Evolutionary conservation across 2,797 vertebrate genomes (phyloP).

Genomic region (Chiroxiphia lanceolata): DNA sequence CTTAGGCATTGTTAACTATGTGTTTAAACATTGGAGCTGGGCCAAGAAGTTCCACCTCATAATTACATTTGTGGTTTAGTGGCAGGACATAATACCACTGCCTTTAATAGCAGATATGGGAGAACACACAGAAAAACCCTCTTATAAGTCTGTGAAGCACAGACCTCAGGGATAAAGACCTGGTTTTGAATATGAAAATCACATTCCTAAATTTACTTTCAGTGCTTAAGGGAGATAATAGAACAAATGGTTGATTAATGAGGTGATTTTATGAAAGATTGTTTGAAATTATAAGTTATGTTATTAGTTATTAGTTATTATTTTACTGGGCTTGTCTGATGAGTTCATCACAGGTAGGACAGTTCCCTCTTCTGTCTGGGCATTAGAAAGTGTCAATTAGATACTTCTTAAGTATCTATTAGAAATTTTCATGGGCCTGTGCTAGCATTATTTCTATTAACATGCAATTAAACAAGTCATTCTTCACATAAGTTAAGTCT

Average conservation of each 20-base stretch:
- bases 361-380: neutral
- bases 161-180: neutral
- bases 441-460: neutral
- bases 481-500: neutral
- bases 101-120: neutral
- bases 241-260: neutral
- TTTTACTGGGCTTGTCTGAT: neutral
- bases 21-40: neutral
- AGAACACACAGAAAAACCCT: neutral
- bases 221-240: neutral
- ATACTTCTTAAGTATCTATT: neutral
- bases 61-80: conserved; percentile 13
- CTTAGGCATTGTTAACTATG: conserved; percentile 33
- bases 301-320: neutral
- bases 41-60: conserved; percentile 30
- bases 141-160: neutral
- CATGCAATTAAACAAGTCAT: neutral
- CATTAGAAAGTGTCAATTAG: neutral
- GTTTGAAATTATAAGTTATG: neutral
- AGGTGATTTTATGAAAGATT: neutral
- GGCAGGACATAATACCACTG: neutral
- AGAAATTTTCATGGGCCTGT: neutral
- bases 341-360: neutral
- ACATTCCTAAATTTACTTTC: neutral
- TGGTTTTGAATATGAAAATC: neutral